Evolutionary conservation across 92 coral and sea anemone genomes (phyloP).

Genomic region (Phenganax stokvisi): DNA sequence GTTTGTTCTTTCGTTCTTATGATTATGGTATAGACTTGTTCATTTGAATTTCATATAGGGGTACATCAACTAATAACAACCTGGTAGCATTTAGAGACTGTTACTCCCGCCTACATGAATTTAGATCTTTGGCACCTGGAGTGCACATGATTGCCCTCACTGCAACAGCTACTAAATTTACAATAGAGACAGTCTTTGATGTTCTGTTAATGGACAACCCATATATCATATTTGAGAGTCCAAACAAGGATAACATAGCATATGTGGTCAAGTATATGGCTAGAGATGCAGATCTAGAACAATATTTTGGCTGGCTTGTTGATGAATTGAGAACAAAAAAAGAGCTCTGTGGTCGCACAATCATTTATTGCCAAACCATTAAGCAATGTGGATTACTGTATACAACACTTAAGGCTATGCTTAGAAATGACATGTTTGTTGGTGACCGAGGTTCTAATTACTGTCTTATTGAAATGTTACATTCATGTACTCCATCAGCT

Average conservation of each 20-base stretch:
- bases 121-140: constrained; percentile 44
- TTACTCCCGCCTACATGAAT: constrained; percentile 52
- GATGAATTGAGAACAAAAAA: constrained; percentile 40
- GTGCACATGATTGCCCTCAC: constrained; percentile 52
- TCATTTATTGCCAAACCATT: constrained; percentile 63
- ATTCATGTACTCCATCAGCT: constrained; percentile 13
- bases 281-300: constrained; percentile 43
- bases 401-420: constrained; percentile 54
- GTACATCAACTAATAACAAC: constrained; percentile 46
- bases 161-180: constrained; percentile 56
- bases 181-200: constrained; percentile 51
- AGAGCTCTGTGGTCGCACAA: constrained; percentile 28
- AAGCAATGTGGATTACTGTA: constrained; percentile 59
- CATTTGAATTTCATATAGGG: constrained; percentile 42
- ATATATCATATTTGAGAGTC: constrained; percentile 47
- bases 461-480: constrained; percentile 17
- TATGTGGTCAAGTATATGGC: constrained; percentile 53
- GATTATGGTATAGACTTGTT: not conserved
- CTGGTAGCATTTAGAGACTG: constrained; percentile 51
- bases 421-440: constrained; percentile 34
- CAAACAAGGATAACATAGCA: constrained; percentile 53
- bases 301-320: constrained; percentile 56
- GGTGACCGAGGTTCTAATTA: not conserved
- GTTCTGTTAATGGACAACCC: constrained; percentile 43
- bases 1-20: not conserved